phyloP scores from a whole-genome alignment of 2,797 vertebrate species.

The Phalloptychus januarius region DNA sequence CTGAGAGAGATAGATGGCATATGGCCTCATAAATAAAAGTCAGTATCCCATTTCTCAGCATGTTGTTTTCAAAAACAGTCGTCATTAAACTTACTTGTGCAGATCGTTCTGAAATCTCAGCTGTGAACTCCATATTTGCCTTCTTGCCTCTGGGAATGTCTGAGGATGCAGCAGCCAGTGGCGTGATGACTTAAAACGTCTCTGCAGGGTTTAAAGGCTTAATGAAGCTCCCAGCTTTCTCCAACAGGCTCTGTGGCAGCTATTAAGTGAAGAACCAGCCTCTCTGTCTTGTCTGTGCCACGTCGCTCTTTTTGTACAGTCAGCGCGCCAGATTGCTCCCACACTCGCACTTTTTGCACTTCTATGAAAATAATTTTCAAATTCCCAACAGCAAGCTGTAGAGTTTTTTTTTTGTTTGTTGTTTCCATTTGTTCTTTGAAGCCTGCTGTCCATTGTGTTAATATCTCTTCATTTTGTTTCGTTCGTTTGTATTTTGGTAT shows the following conservation, averaged over 20 bases:
- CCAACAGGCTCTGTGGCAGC: constrained; percentile 58
- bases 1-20: constrained; percentile 3
- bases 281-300: constrained; percentile 49
- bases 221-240: constrained; percentile 73
- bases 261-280: constrained; percentile 57
- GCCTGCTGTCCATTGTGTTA: constrained; percentile 23
- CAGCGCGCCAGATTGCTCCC: constrained; percentile 50
- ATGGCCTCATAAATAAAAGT: neutral
- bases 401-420: constrained; percentile 4
- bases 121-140: constrained; percentile 29
- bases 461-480: constrained; percentile 13
- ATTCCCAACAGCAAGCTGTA: constrained; percentile 42
- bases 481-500: constrained; percentile 28
- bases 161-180: constrained; percentile 56
- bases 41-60: constrained; percentile 15
- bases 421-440: constrained; percentile 23
- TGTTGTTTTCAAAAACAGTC: constrained; percentile 27
- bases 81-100: constrained; percentile 12
- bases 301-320: constrained; percentile 41
- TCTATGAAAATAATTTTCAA: constrained; percentile 53
- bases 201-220: constrained; percentile 78
- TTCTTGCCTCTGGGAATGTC: constrained; percentile 50
- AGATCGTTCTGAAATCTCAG: constrained; percentile 31
- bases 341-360: constrained; percentile 36
- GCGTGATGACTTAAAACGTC: constrained; percentile 75